phyloP scores from a whole-genome alignment of 2,113 vertebrate species.

The Gallinago undulata region DNA sequence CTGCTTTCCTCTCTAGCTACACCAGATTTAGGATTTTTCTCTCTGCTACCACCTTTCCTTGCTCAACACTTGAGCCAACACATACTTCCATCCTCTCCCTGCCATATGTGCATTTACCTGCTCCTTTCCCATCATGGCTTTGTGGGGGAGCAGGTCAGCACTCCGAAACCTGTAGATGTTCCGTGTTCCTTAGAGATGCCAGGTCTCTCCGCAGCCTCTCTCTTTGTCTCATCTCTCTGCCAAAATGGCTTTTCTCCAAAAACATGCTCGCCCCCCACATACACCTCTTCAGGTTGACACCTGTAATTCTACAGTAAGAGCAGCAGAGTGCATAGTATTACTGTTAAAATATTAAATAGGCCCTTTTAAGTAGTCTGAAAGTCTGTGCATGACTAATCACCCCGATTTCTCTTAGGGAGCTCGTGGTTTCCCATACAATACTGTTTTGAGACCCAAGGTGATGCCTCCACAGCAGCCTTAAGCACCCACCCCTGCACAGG shows the following conservation, averaged over 20 bases:
- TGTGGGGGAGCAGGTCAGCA: not conserved
- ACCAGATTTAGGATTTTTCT: not conserved
- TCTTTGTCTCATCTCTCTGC: not conserved
- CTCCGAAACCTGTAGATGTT: not conserved
- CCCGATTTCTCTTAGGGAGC: not conserved
- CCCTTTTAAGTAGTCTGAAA: constrained; percentile 4
- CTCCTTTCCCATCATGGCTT: not conserved
- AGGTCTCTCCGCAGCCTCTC: not conserved
- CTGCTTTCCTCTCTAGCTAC: not conserved
- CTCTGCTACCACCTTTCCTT: not conserved
- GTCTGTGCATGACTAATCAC: not conserved
- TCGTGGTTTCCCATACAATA: not conserved
- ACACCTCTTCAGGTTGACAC: not conserved
- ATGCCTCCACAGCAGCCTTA: not conserved
- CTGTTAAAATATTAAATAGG: constrained; percentile 45
- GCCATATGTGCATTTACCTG: not conserved
- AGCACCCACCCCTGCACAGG: not conserved
- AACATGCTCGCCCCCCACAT: not conserved
- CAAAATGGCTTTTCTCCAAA: not conserved
- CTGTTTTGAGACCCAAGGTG: not conserved
- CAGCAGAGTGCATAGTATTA: constrained; percentile 58
- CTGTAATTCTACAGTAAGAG: constrained; percentile 49
- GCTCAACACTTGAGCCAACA: accelerated
- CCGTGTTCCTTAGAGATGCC: not conserved
- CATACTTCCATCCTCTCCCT: not conserved